Evolutionary conservation across 1,140 invertebrate species (phyloP), one percentile per base, ranked within the genome.

Genomic region (Megalonaias nervosa): DNA sequence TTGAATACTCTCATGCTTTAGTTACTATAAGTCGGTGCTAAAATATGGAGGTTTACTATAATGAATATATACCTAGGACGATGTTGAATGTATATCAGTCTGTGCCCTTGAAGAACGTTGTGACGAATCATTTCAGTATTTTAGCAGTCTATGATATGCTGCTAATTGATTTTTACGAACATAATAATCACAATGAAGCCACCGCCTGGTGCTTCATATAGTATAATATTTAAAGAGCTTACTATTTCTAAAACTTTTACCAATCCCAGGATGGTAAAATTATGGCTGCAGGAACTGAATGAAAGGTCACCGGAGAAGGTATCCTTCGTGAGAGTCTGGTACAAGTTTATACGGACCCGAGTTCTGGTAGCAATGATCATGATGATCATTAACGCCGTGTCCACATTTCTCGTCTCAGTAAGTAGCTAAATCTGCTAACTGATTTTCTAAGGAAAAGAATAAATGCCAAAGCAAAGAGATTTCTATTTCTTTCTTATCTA

Each of bases 291-390:
- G 21, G 77, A 79, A 61, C 12, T 79, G 5, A 6, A 59, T 19
- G 67, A 60, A 12, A 17, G 57, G 38, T 67, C 72, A 26, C 23
- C 56, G 21, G n/a, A 79, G 26, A 75, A 75, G 26, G 60, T 64
- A 13, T 79, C 77, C 9, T 70, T 79, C 59, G 13, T 71, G 5
- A 74, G 65, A 57, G 72, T 79, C 17, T 79, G 77, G 77, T n/a
- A 67, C 19, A 59, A 64, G 26, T 79, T 79, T 59, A 74, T 67
- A 21, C 21, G 58, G n/a, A 67, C 72, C 21, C 59, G 77, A 71
- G 21, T 60, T 12, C 26, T 74, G 23, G 59, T 70, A 0, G n/a
- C 55, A 16, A 38, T 79, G 5, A 17, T 74, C 17, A 59, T 74
- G 13, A 11, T 74, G 14, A 60, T 48, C 17, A 26, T 79, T 13